Conservation (phyloP, 2,888 invertebrate genomes). For the Apantesis nais region DNA sequence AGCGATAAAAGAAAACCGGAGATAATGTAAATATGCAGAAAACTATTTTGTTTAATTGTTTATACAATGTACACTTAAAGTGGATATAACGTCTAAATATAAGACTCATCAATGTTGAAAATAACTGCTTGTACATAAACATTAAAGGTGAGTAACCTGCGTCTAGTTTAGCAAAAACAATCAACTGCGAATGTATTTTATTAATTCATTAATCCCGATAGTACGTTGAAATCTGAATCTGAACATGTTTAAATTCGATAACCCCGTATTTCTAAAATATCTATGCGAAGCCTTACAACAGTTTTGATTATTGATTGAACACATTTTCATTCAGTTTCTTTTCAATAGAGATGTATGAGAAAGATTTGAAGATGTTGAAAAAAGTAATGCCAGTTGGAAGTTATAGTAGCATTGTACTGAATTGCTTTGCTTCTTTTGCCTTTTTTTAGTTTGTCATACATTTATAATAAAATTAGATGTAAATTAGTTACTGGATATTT, state of each 20-base stretch:
- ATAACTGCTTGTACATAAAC: not conserved
- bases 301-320: not conserved
- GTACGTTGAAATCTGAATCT: not conserved
- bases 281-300: not conserved
- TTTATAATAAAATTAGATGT: too few species aligned
- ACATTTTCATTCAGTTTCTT: too few species aligned
- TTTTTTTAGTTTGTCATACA: too few species aligned
- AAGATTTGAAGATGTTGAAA: not conserved
- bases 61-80: slow-evolving; percentile 31
- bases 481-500: too few species aligned
- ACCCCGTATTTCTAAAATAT: not conserved
- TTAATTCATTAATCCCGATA: not conserved
- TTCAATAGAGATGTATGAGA: too few species aligned
- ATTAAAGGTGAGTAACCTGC: not conserved
- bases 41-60: slow-evolving; percentile 16
- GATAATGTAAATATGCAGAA: slow-evolving; percentile 30
- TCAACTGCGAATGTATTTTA: not conserved
- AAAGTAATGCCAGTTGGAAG: too few species aligned
- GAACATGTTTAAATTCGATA: not conserved
- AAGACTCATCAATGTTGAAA: slow-evolving; percentile 7
- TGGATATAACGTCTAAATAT: slow-evolving; percentile 10
- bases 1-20: slow-evolving; percentile 33
- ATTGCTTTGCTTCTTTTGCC: too few species aligned
- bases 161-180: not conserved
- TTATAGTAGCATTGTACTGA: too few species aligned